Percentiles rank a stretch among this genome's conserved stretches.
Conservation (phyloP, 2,113 vertebrate genomes). For the Lethenteron camtschaticum region DNA sequence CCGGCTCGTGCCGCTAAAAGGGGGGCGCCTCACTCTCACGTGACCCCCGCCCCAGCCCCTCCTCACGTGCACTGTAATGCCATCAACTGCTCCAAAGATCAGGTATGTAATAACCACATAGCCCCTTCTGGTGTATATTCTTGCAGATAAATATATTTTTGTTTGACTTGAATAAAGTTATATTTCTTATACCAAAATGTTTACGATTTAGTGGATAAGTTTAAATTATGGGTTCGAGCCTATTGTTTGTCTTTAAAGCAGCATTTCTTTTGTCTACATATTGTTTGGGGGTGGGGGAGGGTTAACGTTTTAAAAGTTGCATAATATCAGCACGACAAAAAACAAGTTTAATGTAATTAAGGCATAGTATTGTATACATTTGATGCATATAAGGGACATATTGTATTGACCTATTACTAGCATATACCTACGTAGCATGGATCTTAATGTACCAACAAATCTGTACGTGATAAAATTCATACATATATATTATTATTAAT, state of each 20-base stretch:
- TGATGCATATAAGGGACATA: background rate
- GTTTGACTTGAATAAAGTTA: constrained; percentile 6
- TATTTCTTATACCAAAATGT: constrained; percentile 6
- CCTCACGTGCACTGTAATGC: too few relatives aligned
- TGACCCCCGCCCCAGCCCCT: too few relatives aligned
- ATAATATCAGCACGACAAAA: background rate
- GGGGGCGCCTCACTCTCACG: too few relatives aligned
- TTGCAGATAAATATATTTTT: constrained; percentile 6
- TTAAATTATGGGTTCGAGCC: constrained; percentile 1
- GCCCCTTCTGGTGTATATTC: constrained; percentile 3
- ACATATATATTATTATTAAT: background rate
- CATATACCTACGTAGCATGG: background rate
- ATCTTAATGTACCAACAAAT: background rate
- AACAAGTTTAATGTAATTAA: background rate
- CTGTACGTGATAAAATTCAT: constrained; percentile 2
- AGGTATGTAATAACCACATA: background rate
- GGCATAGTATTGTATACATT: background rate
- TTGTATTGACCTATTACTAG: background rate
- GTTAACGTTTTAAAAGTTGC: background rate
- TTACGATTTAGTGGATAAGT: constrained; percentile 5
- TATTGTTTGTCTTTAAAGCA: background rate
- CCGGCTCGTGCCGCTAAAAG: background rate
- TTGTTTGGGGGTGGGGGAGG: background rate
- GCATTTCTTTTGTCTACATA: background rate
- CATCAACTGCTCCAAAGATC: too few relatives aligned